Conservation (phyloP, 2,888 invertebrate genomes). For the Sinotaia quadrata region DNA sequence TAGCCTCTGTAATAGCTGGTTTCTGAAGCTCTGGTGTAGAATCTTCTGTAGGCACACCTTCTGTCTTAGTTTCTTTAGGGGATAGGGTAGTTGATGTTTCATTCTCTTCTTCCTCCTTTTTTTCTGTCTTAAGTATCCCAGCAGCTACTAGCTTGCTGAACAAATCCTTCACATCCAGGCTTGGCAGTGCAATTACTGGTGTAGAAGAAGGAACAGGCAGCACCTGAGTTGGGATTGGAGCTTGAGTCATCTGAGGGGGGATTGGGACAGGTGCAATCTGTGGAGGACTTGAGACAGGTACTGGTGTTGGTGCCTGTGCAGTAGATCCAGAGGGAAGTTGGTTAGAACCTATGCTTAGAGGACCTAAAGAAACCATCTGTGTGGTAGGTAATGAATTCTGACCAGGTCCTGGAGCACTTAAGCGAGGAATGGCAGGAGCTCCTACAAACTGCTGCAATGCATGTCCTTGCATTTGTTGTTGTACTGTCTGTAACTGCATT, state of each 20-base stretch:
- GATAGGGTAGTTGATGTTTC: not conserved
- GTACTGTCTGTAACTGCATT: not conserved
- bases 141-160: conserved; percentile 89
- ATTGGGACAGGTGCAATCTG: not conserved
- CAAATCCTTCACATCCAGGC: conserved; percentile 83
- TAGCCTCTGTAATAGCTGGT: not conserved
- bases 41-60: not conserved
- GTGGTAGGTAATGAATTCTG: not conserved
- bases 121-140: conserved; percentile 78
- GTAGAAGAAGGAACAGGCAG: conserved; percentile 20
- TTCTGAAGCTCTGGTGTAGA: not conserved
- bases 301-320: not conserved
- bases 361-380: not conserved
- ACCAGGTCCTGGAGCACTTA: not conserved
- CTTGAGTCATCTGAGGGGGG: not conserved
- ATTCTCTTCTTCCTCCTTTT: conserved; percentile 8
- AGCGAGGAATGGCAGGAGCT: conserved; percentile 5
- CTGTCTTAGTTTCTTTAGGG: not conserved
- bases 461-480: not conserved
- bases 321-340: too few relatives aligned
- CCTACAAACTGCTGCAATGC: conserved; percentile 13
- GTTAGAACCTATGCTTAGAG: too few relatives aligned
- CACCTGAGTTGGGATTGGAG: conserved; percentile 7
- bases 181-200: conserved; percentile 30
- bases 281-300: not conserved